Evolutionary conservation across 2,888 invertebrate species (phyloP).

Genomic region (Polyommatus icarus): DNA sequence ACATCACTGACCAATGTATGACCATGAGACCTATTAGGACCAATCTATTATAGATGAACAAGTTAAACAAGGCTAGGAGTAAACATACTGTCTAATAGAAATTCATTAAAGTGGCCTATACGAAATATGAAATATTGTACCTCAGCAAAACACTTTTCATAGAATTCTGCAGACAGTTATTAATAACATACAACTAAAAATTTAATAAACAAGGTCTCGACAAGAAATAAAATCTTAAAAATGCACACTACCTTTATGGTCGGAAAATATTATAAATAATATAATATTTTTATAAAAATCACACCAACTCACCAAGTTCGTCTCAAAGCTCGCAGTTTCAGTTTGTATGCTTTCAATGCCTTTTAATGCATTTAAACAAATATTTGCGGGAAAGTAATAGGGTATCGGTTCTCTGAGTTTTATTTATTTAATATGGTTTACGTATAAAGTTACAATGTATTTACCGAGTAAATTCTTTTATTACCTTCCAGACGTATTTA

Average conservation of each 20-base stretch:
- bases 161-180: too few relatives aligned
- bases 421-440: constrained; percentile 12
- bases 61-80: too few relatives aligned
- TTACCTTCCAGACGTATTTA: too few relatives aligned
- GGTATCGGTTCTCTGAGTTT: not conserved
- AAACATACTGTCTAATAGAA: too few relatives aligned
- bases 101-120: too few relatives aligned
- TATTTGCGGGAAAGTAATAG: not conserved
- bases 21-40: not conserved
- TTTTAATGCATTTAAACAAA: not conserved
- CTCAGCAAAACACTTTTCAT: too few relatives aligned
- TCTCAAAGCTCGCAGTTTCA: not conserved
- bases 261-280: not conserved
- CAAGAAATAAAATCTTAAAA: not conserved
- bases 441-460: not conserved
- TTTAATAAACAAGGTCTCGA: too few relatives aligned
- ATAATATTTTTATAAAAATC: not conserved
- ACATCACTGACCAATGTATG: not conserved
- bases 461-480: not conserved
- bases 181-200: too few relatives aligned
- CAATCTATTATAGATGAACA: too few relatives aligned
- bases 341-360: constrained; percentile 7
- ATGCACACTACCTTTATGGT: not conserved
- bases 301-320: not conserved
- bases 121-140: too few relatives aligned